Conservation (phyloP, 2,797 vertebrate genomes). For the Geotrypetes seraphini region DNA sequence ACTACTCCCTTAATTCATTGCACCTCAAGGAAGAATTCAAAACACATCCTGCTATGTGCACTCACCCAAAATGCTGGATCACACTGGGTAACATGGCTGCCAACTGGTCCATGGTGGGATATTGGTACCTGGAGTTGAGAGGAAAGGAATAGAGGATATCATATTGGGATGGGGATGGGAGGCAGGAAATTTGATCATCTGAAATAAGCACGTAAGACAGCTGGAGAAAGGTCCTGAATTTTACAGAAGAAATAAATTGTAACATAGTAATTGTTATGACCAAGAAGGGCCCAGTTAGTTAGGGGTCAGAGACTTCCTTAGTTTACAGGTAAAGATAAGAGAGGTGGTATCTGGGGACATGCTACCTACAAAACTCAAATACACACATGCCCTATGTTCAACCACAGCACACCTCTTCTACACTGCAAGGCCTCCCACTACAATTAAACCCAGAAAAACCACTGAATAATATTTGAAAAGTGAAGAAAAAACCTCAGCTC, state of each 20-base stretch:
- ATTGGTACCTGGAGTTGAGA: slow-evolving; percentile 74
- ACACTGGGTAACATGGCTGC: slow-evolving; percentile 89
- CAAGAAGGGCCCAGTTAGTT: neutral
- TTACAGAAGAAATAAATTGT: no score
- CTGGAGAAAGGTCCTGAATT: neutral
- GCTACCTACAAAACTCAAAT: no score
- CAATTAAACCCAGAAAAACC: no score
- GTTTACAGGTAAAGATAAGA: no score
- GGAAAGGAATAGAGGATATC: neutral
- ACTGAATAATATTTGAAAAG: no score
- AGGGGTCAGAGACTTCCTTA: no score
- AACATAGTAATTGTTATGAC: no score
- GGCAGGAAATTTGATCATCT: neutral
- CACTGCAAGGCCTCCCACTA: no score
- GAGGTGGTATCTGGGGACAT: neutral
- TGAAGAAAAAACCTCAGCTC: no score
- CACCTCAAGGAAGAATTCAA: neutral
- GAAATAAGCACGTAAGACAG: no score
- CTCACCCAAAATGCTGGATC: slow-evolving; percentile 91
- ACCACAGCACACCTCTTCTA: no score
- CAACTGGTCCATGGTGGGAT: slow-evolving; percentile 93
- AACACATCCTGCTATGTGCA: accelerated
- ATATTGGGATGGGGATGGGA: accelerated
- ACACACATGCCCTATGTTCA: no score
- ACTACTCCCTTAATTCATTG: neutral